Evolutionary conservation across 2,797 vertebrate species (phyloP).

Genomic region (Leucoraja ocellata): DNA sequence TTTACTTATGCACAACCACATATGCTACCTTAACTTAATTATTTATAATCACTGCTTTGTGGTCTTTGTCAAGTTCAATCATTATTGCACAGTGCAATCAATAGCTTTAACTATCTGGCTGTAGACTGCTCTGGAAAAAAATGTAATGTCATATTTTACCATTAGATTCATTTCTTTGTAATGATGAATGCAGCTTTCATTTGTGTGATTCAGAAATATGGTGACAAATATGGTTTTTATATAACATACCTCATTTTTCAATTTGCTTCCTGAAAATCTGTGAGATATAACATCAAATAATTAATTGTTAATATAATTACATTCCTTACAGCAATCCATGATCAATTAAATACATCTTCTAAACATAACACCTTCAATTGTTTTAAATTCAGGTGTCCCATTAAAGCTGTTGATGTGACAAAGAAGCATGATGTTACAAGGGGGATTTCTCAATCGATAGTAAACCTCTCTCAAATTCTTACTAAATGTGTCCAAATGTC

Average conservation of each 20-base stretch:
- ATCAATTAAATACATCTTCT: background rate
- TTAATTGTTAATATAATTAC: slow-evolving; percentile 42
- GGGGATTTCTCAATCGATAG: background rate
- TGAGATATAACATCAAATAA: slow-evolving; percentile 47
- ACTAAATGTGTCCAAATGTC: background rate
- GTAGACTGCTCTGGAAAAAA: background rate
- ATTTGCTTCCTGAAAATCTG: slow-evolving; percentile 95
- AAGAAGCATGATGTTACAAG: background rate
- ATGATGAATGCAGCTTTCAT: background rate
- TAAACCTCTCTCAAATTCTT: background rate
- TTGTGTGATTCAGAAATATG: background rate
- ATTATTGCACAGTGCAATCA: background rate
- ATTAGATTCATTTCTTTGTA: background rate
- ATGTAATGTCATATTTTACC: background rate
- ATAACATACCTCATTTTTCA: slow-evolving; percentile 87
- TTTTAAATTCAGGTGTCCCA: background rate
- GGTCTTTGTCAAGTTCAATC: slow-evolving; percentile 9
- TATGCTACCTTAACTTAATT: background rate
- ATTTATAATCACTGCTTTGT: background rate
- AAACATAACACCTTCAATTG: background rate
- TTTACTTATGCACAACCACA: background rate
- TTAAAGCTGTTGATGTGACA: background rate
- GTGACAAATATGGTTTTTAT: background rate
- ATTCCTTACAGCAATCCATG: slow-evolving; percentile 41
- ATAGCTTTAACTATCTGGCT: background rate